phyloP scores from a whole-genome alignment of 2,888 invertebrate species.

The Imbricaverruca yamaguchii region DNA sequence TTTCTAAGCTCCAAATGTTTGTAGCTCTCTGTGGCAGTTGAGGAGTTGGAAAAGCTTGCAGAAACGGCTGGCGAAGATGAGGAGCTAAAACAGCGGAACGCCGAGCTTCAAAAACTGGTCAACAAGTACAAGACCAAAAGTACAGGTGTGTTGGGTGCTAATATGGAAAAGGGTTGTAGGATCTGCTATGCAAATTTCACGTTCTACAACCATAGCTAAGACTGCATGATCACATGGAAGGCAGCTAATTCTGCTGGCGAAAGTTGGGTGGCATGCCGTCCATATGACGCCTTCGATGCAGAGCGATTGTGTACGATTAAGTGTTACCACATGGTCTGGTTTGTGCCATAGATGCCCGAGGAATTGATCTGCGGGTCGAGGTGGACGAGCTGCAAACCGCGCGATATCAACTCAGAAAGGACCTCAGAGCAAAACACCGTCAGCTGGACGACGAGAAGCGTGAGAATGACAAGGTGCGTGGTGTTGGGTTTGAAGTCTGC shows the following conservation, averaged over 20 bases:
- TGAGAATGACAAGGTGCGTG: background rate
- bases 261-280: too few relatives aligned
- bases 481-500: background rate
- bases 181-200: too few relatives aligned
- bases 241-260: too few relatives aligned
- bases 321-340: too few relatives aligned
- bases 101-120: background rate
- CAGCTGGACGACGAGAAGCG: slow-evolving; percentile 10
- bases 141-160: background rate
- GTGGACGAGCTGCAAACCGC: background rate
- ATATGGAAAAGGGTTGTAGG: too few relatives aligned
- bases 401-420: background rate
- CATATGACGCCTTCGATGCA: too few relatives aligned
- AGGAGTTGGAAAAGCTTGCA: background rate
- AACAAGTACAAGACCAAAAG: background rate
- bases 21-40: background rate
- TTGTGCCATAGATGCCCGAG: background rate
- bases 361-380: background rate
- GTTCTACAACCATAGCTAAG: too few relatives aligned
- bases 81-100: background rate
- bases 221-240: too few relatives aligned
- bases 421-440: background rate
- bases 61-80: background rate
- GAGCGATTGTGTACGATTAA: too few relatives aligned
- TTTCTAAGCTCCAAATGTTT: too few relatives aligned